Evolutionary conservation across 1,140 invertebrate species (phyloP).

Genomic region (Neodiprion virginianus): DNA sequence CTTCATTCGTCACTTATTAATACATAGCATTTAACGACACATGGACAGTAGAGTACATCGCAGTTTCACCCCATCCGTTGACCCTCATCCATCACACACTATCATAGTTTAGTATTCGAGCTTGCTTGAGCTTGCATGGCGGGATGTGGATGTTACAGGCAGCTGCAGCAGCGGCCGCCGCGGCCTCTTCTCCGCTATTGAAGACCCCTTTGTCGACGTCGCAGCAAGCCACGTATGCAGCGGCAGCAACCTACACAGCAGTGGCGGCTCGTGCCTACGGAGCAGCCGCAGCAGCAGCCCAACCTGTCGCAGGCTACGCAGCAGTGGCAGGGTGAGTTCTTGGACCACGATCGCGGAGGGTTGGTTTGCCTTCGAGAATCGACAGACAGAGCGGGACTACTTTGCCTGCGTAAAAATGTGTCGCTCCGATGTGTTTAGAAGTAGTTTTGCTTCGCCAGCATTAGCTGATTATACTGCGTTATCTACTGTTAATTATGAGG

Average conservation of each 20-base stretch:
- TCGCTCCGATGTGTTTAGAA: too few species aligned
- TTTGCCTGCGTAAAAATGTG: too few species aligned
- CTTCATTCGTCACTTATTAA: conserved; percentile 10
- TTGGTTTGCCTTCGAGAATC: too few species aligned
- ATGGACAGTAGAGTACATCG: too few species aligned
- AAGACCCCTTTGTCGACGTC: conserved; percentile 73
- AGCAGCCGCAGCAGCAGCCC: conserved; percentile 73
- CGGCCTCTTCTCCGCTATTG: conserved; percentile 73
- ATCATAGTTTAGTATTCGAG: conserved; percentile 28
- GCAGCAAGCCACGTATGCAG: conserved; percentile 79
- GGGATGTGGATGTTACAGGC: conserved; percentile 66
- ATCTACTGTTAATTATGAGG: too few species aligned
- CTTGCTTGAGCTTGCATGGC: conserved; percentile 64
- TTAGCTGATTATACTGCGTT: too few species aligned
- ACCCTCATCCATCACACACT: conserved; percentile 3
- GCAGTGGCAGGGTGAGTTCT: conserved; percentile 72
- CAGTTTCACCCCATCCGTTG: background rate
- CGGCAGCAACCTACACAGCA: conserved; percentile 82
- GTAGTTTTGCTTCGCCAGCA: too few species aligned
- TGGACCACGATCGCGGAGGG: too few species aligned
- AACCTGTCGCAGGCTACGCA: conserved; percentile 70
- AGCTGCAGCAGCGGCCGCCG: conserved; percentile 71
- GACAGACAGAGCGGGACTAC: too few species aligned
- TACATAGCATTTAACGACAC: background rate
- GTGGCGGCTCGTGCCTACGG: conserved; percentile 79